Evolutionary conservation across 2,797 vertebrate genomes (phyloP).

Genomic region (Pteropus rufus): DNA sequence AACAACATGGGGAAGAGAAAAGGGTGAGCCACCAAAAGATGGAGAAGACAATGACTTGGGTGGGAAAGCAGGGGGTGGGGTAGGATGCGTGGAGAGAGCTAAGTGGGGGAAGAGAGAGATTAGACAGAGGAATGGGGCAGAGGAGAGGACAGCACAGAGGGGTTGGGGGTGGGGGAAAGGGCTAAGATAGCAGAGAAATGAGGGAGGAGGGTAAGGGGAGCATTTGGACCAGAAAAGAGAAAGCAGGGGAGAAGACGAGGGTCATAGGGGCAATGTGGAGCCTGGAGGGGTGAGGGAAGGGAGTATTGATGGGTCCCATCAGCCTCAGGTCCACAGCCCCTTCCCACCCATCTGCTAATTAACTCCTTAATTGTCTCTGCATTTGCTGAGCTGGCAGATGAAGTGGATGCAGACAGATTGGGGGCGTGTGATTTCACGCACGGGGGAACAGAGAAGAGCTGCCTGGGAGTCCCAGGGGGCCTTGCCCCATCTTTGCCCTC

Average conservation of each 20-base stretch:
- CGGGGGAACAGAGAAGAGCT: constrained; percentile 56
- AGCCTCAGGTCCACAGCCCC: constrained; percentile 63
- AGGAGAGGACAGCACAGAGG: background rate
- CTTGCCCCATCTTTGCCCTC: background rate
- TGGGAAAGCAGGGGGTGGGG: background rate
- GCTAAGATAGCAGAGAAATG: background rate
- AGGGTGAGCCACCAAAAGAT: background rate
- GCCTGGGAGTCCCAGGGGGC: constrained; percentile 46
- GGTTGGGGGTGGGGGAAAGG: background rate
- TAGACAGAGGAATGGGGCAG: background rate
- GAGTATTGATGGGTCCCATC: background rate
- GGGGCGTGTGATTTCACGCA: constrained; percentile 68
- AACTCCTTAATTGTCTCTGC: constrained; percentile 80
- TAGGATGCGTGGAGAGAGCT: background rate
- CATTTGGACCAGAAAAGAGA: background rate
- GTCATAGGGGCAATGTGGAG: background rate
- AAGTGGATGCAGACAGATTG: constrained; percentile 71
- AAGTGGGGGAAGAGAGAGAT: background rate
- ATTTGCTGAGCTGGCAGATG: constrained; percentile 80
- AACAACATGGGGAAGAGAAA: background rate
- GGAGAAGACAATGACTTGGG: background rate
- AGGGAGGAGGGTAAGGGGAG: background rate
- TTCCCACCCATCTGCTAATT: constrained; percentile 74
- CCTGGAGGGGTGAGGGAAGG: background rate
- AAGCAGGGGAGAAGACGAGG: background rate